Base-by-base conservation (phyloP, 2,113 vertebrate genomes). In the Vidua chalybeata region DNA sequence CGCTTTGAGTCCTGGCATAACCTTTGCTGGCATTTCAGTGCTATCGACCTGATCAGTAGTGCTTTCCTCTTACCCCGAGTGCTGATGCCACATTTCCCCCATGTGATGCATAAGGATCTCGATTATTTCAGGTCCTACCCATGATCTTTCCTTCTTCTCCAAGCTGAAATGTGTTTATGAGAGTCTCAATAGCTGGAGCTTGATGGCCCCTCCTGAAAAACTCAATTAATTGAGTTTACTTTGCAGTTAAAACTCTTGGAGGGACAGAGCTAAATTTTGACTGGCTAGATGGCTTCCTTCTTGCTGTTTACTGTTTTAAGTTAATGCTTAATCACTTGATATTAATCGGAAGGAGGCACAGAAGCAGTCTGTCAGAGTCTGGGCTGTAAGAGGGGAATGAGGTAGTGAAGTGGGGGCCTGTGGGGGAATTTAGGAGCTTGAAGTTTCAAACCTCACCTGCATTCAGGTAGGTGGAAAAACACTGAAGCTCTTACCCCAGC, bases 1-100 rank as follows among this genome's bases (percentile, higher is more conserved):
- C 0, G 0, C 31, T 74, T 24, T 1, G 5, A 81, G 43, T 75
- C 35, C 26, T 55, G 80, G 63, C 33, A 5, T 68, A 62, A 72
- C 67, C 58, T 41, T 51, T 35, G 33, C 24, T 67, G 83, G 43
- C 33, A 15, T 82, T 92, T 79, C n/a, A 10, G 37, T 63, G 80
- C 76, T 68, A 14, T 83, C 0, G 1, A 52, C 63, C 43, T 84
- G 77, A 54, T 63, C 26, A 84, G 39, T 63, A 48, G 17, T 11
- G 35, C 61, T 55, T 71, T 62, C 64, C 22, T 61, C 55, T 61
- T 55, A 20, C 46, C 13, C 20, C 35, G n/a, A 28, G 6, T 59
- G 31, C 56, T 78, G 14, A n/a, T 79, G 48, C 28, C 8, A 16
- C 8, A 2, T 51, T 79, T 59, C 33, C 35, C 43, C 6, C 8